Base-by-base conservation (phyloP, 2,888 invertebrate genomes). In the Nineta flava region DNA sequence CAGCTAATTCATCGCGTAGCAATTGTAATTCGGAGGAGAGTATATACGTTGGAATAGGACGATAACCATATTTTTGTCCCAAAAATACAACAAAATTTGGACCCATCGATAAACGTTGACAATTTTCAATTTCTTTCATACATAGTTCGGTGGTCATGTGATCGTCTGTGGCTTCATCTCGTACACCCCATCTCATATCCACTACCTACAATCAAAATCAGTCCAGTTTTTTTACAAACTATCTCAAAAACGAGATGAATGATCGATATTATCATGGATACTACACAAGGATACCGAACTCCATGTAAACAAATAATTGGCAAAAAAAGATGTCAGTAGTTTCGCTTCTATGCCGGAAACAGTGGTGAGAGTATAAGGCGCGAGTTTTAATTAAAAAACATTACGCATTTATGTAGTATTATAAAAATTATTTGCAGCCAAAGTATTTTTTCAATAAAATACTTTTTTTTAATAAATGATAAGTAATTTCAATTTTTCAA, bases 71-170 rank as follows among this genome's bases (percentile, higher is more conserved):
- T 67, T 97, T 97, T 70, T 97, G 96, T 0, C 96, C 96, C 16
- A 96, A 71, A 62, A 97, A 96, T 47, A 94, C 95, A 52, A 97
- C 94, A 65, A 97, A 97, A 68, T 96, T 96, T 0, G 96, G 95
- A 0, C 96, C 96, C 87, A 96, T 94, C 1, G 95, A 95, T 1
- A 96, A 72, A 3, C 96, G 75, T 65, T 97, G 96, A 62, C 96
- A 97, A 67, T 96, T 97, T 67, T 91, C 87, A 54, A 97, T 96
- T 71, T 97, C 97, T 54, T 90, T 80, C 92, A 97, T 95, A 63
- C 97, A 97, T 0, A 97, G 77, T 60, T 95, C 93, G 0, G 96
- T 96, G 16, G 96, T 97, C 95, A 95, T 95, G 71, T 97, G 97
- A 78, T 97, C 97, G 61, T 97, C 96, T 0, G 96, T 97, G 0